Conservation (phyloP, 2,888 invertebrate species). For the Invenusta paracnida region DNA sequence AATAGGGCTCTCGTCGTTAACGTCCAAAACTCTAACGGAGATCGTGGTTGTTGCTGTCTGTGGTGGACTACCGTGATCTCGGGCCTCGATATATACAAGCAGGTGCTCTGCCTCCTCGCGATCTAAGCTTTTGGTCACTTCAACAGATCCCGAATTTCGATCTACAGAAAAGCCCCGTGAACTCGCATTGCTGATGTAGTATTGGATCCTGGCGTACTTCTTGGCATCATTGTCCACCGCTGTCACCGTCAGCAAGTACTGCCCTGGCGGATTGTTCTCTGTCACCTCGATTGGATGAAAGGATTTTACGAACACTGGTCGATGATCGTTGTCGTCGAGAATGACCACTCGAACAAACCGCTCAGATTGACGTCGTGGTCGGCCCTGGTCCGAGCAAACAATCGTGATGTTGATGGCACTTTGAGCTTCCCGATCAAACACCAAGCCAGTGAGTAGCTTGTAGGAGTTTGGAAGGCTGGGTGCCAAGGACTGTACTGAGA, state of each 20-base stretch:
- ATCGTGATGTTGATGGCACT: neutral
- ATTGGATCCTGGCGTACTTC: neutral
- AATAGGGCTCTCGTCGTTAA: neutral
- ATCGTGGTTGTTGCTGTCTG: neutral
- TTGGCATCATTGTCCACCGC: constrained; percentile 3
- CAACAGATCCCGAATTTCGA: neutral
- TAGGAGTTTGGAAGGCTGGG: neutral
- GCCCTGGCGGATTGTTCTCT: neutral
- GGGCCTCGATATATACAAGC: neutral
- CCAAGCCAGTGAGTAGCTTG: neutral
- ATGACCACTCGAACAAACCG: neutral
- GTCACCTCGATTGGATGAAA: neutral
- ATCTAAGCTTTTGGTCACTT: neutral
- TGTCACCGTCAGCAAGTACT: neutral
- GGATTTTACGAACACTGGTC: neutral
- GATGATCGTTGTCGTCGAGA: neutral
- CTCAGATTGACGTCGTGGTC: neutral
- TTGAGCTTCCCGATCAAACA: neutral
- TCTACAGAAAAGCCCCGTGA: neutral
- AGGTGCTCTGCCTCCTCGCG: neutral
- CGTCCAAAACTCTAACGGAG: neutral
- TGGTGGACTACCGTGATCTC: neutral
- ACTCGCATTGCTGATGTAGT: neutral
- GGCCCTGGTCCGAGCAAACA: constrained; percentile 2
- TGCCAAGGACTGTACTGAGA: neutral